Evolutionary conservation across 2,113 vertebrate species (phyloP), one percentile per base, ranked within the genome.

Genomic region (Spea bombifrons): DNA sequence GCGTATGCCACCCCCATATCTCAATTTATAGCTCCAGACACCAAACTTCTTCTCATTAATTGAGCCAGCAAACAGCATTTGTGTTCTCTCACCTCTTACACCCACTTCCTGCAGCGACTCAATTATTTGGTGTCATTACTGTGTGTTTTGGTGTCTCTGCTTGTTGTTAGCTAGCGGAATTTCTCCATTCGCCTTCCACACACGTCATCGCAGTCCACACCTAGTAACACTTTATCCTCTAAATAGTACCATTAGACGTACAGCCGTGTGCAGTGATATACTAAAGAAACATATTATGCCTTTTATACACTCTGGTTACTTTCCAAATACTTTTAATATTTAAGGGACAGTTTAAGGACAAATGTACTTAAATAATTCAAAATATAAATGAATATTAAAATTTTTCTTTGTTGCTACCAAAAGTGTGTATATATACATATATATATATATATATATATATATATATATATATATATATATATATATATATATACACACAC

Each of bases 21-120:
- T 78, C 76, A 78, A 78, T 72, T 71, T 78, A 78, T 72, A 71
- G 69, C 76, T 72, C 57, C 30, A 65, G 55, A 72, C 76, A 55
- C 69, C 68, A 64, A 78, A 71, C 59, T 72, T 78, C 59, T 16
- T 63, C 68, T 72, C 76, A 72, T 78, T 72, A 78, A 72, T 50
- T 17, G 59, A 53, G 69, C 69, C 57, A 61, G 75, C 46, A 71
- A 70, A 65, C 59, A 78, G 59, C 76, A 78, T 78, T 49, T 64
- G 53, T 71, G 49, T 63, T 7, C 43, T 47, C 47, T 72, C 69
- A 72, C 76, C 69, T 78, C 55, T 71, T 30, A 65, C 76, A 71
- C 76, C 76, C 61, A 78, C 76, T 50, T 71, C 61, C 53, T 71
- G 67, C 76, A 71, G 68, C 30, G 72, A 66, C 71, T 59, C 76